Evolutionary conservation across 1,140 invertebrate species (phyloP).

Genomic region (Drosophila aff.): DNA sequence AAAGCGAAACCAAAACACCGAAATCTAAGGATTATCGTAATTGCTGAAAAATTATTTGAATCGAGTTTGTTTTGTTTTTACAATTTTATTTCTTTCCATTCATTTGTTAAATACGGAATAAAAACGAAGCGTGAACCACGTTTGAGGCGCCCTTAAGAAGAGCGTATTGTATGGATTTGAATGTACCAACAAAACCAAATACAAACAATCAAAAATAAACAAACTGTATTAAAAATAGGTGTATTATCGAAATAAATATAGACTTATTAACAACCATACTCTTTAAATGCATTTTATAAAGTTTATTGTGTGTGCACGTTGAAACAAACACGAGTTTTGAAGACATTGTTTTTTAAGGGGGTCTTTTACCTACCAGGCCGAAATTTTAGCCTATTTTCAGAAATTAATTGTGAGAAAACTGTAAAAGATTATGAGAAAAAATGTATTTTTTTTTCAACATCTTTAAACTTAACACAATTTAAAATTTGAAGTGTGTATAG

Average conservation of each 20-base stretch:
- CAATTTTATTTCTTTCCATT: conserved; percentile 27
- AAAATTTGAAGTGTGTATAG: too few species aligned
- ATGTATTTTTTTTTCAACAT: too few species aligned
- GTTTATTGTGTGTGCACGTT: not conserved
- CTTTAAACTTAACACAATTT: too few species aligned
- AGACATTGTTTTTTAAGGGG: too few species aligned
- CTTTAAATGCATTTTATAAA: not conserved
- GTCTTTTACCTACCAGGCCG: too few species aligned
- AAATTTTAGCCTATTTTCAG: too few species aligned
- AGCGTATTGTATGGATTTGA: conserved; percentile 45
- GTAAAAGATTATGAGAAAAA: too few species aligned
- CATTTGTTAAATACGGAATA: conserved; percentile 19
- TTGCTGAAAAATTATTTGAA: conserved; percentile 72
- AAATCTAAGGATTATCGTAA: conserved; percentile 67
- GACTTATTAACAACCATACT: conserved; percentile 48
- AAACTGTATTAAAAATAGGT: conserved; percentile 77
- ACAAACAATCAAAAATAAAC: conserved; percentile 61
- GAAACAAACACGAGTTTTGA: too few species aligned
- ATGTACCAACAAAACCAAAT: conserved; percentile 55
- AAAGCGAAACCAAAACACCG: conserved; percentile 42
- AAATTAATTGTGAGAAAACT: too few species aligned
- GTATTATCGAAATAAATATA: conserved; percentile 78
- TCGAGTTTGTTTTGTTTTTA: conserved; percentile 7
- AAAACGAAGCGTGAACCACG: conserved; percentile 21
- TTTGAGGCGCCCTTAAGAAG: conserved; percentile 55